These are phyloP conservation scores for Tinamus guttatus DNA, from an alignment of 2,113 vertebrate genomes.

Conservation along the genomic window DNA sequence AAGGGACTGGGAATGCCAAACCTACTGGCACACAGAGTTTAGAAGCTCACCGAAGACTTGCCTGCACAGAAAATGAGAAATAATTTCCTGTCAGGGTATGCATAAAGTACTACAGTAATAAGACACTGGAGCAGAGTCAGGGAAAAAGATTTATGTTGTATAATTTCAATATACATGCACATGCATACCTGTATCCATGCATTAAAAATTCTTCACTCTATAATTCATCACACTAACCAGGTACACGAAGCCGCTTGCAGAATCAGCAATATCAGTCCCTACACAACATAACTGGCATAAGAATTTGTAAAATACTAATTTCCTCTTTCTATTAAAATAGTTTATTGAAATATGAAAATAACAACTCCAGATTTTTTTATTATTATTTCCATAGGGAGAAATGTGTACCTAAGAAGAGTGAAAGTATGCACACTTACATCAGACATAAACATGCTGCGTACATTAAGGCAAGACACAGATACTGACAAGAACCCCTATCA, in stretches of 20 bases:
- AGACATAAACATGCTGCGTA: neutral
- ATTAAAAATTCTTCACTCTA: neutral
- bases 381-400: neutral
- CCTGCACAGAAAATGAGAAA: neutral
- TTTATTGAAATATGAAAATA: neutral
- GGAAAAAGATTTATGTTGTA: neutral
- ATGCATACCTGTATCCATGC: neutral
- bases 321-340: neutral
- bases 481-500: neutral
- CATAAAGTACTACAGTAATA: neutral
- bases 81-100: neutral
- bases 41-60: neutral
- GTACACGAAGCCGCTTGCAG: neutral
- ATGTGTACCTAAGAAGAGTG: neutral
- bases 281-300: neutral
- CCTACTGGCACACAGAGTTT: neutral
- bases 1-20: neutral
- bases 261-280: neutral
- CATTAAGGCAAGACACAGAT: neutral
- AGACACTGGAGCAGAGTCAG: neutral
- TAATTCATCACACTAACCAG: neutral
- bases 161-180: neutral
- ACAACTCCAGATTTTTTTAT: neutral
- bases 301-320: neutral
- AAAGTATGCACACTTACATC: neutral